Evolutionary conservation across 1,140 invertebrate genomes (phyloP).

Genomic region (Drosophila athabasca): DNA sequence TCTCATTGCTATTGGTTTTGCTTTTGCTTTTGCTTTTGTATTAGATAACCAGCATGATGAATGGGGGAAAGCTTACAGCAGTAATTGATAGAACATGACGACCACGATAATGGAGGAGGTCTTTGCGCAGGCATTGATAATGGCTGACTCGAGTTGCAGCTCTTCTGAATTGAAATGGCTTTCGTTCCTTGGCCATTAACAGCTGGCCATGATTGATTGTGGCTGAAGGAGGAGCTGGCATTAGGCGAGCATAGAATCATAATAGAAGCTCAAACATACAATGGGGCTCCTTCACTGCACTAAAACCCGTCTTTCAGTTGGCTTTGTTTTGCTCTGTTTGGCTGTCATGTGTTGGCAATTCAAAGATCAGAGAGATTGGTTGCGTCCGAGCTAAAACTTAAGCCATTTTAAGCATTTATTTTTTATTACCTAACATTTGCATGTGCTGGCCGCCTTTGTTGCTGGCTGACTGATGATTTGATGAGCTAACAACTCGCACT

Average conservation of each 20-base stretch:
- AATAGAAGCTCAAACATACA: slow-evolving; percentile 8
- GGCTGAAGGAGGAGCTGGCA: slow-evolving; percentile 6
- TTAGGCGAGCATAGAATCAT: neutral
- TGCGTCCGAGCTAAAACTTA: slow-evolving; percentile 24
- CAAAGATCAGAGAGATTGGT: slow-evolving; percentile 2
- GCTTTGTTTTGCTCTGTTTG: neutral
- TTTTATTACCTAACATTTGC: slow-evolving; percentile 42
- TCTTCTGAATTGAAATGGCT: slow-evolving; percentile 36
- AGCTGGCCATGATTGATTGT: slow-evolving; percentile 44
- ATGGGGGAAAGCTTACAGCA: slow-evolving; percentile 11
- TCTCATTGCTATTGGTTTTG: neutral
- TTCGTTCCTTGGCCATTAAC: slow-evolving; percentile 25
- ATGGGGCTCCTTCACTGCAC: slow-evolving; percentile 4
- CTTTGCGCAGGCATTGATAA: slow-evolving; percentile 4
- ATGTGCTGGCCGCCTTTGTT: slow-evolving; percentile 16
- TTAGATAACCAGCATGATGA: slow-evolving; percentile 21
- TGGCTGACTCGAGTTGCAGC: slow-evolving; percentile 14
- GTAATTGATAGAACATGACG: neutral
- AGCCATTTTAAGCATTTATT: slow-evolving; percentile 41
- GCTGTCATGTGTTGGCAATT: neutral
- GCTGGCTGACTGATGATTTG: slow-evolving; percentile 13
- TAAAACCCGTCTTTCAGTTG: slow-evolving; percentile 28
- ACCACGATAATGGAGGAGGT: slow-evolving; percentile 9
- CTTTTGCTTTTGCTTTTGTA: slow-evolving; percentile 18
- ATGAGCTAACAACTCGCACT: slow-evolving; percentile 44